A percentile compares a stretch with the other conserved stretches of the same genome.
Conservation (phyloP, 1,140 invertebrate species). For the Drosophila dunni region DNA sequence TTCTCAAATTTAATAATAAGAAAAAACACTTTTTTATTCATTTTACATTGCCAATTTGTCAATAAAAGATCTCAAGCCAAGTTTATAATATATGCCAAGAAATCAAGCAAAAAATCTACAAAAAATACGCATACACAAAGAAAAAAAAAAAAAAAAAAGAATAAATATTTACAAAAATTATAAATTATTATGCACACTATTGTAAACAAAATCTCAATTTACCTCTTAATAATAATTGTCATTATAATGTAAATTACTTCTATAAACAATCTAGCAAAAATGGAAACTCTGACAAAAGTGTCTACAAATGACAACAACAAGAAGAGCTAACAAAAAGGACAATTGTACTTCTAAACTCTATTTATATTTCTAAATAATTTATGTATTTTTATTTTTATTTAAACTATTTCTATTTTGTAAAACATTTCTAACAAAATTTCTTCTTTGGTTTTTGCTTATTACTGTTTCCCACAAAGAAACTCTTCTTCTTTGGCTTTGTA, state of each 20-base stretch:
- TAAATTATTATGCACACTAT: not conserved
- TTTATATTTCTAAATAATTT: not conserved
- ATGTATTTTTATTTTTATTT: conserved; percentile 9
- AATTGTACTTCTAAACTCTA: conserved; percentile 34
- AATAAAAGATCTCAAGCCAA: conserved; percentile 9
- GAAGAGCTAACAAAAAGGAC: conserved; percentile 74
- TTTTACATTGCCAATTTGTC: conserved; percentile 13
- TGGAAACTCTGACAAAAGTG: conserved; percentile 52
- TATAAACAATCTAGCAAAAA: conserved; percentile 15
- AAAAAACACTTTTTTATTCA: not conserved
- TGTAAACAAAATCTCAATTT: not conserved
- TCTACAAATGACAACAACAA: conserved; percentile 82
- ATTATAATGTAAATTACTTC: conserved; percentile 21
- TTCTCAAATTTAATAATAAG: too few relatives aligned
- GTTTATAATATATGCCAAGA: not conserved
- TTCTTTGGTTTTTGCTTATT: conserved; percentile 44
- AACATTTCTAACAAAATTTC: conserved; percentile 6
- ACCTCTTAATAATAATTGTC: conserved; percentile 11
- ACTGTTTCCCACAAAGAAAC: conserved; percentile 33
- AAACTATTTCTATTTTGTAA: conserved; percentile 21
- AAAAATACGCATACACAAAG: not conserved
- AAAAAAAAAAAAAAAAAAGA: conserved; percentile 2
- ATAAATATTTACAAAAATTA: not conserved
- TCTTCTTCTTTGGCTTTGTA: conserved; percentile 30
- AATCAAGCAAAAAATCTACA: not conserved